Conservation (phyloP, 2,113 vertebrate genomes). For the Lepidothrix coronata region DNA sequence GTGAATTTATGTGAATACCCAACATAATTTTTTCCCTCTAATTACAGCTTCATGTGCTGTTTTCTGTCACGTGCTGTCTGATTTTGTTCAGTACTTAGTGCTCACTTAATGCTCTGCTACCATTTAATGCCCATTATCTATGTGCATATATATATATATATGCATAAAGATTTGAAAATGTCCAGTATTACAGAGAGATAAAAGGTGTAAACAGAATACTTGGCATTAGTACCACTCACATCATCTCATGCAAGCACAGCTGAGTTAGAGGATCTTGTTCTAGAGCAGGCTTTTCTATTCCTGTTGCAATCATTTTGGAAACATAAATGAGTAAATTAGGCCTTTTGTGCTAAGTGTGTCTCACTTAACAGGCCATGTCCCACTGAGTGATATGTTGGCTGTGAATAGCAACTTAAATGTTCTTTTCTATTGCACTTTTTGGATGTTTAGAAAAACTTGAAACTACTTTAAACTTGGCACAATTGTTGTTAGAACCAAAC, state of each 20-base stretch:
- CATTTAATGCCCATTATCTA: not conserved
- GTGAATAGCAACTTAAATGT: not conserved
- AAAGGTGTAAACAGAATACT: not conserved
- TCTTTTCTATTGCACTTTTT: not conserved
- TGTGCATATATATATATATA: not conserved
- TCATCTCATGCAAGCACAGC: not conserved
- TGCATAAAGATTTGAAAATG: not conserved
- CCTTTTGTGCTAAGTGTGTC: not conserved
- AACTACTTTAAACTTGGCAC: not conserved
- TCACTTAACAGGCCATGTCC: not conserved
- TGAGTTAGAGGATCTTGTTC: not conserved
- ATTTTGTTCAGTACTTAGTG: not conserved
- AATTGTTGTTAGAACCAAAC: not conserved
- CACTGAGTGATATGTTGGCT: not conserved
- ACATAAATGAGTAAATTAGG: not conserved
- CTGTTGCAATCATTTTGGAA: not conserved
- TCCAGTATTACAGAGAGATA: not conserved
- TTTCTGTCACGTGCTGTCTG: not conserved
- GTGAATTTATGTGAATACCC: not conserved
- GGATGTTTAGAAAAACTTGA: not conserved
- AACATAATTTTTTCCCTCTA: not conserved
- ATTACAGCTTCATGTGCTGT: not conserved
- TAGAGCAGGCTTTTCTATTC: not conserved
- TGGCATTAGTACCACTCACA: not conserved
- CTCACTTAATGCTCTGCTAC: not conserved